Conservation (phyloP, 2,113 vertebrate genomes). For the Gymnorhina tibicen region DNA sequence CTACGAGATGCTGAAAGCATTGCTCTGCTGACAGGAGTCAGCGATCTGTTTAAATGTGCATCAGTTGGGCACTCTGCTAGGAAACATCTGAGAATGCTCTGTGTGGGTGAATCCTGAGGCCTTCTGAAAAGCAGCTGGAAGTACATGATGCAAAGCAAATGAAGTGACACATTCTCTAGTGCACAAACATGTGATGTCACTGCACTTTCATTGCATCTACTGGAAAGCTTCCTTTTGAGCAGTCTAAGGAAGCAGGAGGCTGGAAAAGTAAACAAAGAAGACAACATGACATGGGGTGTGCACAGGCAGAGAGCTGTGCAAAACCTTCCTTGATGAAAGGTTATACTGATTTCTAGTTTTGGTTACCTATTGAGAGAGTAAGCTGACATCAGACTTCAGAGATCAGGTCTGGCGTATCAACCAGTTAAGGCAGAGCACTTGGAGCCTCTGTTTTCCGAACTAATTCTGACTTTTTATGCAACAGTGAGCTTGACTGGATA, state of each 20-base stretch:
- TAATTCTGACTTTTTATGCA: not conserved
- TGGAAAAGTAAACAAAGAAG: conserved; percentile 2
- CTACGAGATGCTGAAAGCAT: not conserved
- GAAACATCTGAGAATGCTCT: not conserved
- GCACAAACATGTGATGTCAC: not conserved
- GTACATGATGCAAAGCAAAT: not conserved
- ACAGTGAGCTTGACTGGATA: not conserved
- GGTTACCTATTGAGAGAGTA: not conserved
- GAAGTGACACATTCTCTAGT: not conserved
- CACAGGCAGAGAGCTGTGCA: not conserved
- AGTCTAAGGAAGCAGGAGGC: not conserved
- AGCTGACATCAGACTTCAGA: not conserved
- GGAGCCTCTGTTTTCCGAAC: not conserved
- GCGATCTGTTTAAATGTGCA: not conserved
- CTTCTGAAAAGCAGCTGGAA: not conserved
- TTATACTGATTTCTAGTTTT: not conserved
- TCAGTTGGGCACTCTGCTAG: not conserved
- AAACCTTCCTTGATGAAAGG: not conserved
- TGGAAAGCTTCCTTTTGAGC: not conserved
- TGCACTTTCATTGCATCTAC: not conserved
- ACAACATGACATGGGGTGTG: not conserved
- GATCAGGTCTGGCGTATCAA: not conserved
- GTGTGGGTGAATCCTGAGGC: not conserved
- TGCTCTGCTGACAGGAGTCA: not conserved
- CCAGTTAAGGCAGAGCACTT: not conserved